Conservation (phyloP, 64 coral and sea anemone species). For the Acropora tenuis region DNA sequence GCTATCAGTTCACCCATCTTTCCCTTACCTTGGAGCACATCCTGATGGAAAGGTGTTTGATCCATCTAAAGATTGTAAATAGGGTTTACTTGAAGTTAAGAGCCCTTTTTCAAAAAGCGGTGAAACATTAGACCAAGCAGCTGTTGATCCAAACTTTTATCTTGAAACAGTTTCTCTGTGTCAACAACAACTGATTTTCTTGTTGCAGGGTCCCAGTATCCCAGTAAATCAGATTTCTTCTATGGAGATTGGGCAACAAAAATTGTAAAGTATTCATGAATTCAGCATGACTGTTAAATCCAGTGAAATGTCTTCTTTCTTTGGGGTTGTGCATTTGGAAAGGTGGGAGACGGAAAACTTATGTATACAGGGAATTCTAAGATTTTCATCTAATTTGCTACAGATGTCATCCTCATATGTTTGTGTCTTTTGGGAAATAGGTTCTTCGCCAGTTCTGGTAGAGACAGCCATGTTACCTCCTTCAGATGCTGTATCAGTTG, state of each 20-base stretch:
- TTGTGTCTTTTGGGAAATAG: slow-evolving; percentile 58
- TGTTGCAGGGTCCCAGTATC: background rate
- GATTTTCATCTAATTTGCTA: background rate
- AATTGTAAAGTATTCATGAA: slow-evolving; percentile 32
- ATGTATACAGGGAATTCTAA: slow-evolving; percentile 43
- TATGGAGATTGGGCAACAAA: slow-evolving; percentile 8
- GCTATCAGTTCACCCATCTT: background rate
- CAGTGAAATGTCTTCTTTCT: slow-evolving; percentile 73
- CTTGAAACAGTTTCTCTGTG: slow-evolving; percentile 34
- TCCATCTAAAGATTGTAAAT: slow-evolving; percentile 3
- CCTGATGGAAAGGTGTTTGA: slow-evolving; percentile 62
- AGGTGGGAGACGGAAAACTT: slow-evolving; percentile 56
- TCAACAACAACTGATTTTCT: background rate
- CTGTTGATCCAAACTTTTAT: background rate
- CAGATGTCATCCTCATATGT: slow-evolving; percentile 59
- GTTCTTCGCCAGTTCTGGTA: background rate
- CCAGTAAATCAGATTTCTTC: slow-evolving; percentile 8
- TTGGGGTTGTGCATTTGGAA: slow-evolving; percentile 54
- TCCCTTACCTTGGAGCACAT: slow-evolving; percentile 1
- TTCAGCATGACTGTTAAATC: slow-evolving; percentile 39
- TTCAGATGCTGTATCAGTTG: slow-evolving; percentile 60
- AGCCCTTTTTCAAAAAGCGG: slow-evolving; percentile 43
- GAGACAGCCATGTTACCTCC: background rate
- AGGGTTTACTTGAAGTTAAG: slow-evolving; percentile 66
- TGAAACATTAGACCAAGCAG: slow-evolving; percentile 26